A percentile compares a stretch with the other conserved stretches of the same genome.
phyloP scores from a whole-genome alignment of 2,888 invertebrate species.

The Atethmia centrago region DNA sequence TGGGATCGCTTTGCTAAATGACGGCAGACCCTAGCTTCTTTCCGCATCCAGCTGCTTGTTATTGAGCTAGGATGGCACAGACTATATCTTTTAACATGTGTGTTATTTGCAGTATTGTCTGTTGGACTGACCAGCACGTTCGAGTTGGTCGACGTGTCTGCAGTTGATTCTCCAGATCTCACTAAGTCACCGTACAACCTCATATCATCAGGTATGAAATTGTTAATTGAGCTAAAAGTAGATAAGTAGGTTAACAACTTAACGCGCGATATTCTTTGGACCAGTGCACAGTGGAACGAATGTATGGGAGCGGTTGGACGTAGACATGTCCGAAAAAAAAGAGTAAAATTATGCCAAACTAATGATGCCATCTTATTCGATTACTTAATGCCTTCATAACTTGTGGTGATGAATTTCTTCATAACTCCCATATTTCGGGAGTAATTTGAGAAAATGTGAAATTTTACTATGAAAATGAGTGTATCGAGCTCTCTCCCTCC shows the following conservation, averaged over 20 bases:
- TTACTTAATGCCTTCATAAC: no score
- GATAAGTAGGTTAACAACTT: background rate
- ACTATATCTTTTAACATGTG: background rate
- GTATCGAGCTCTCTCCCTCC: no score
- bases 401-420: no score
- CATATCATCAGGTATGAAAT: constrained; percentile 92
- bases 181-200: constrained; percentile 94
- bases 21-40: background rate
- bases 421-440: no score
- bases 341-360: no score
- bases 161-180: constrained; percentile 97
- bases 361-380: no score
- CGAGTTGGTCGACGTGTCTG: constrained; percentile 92
- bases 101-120: constrained; percentile 91
- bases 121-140: constrained; percentile 93
- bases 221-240: background rate
- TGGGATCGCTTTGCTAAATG: background rate
- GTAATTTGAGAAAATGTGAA: no score
- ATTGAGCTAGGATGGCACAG: background rate
- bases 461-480: no score
- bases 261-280: no score
- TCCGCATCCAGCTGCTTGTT: background rate
- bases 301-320: no score
- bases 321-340: no score
- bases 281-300: no score